Percentiles rank a stretch among this genome's conserved stretches.
phyloP scores from a whole-genome alignment of 2,113 vertebrate genomes.

The Theristicus caerulescens region DNA sequence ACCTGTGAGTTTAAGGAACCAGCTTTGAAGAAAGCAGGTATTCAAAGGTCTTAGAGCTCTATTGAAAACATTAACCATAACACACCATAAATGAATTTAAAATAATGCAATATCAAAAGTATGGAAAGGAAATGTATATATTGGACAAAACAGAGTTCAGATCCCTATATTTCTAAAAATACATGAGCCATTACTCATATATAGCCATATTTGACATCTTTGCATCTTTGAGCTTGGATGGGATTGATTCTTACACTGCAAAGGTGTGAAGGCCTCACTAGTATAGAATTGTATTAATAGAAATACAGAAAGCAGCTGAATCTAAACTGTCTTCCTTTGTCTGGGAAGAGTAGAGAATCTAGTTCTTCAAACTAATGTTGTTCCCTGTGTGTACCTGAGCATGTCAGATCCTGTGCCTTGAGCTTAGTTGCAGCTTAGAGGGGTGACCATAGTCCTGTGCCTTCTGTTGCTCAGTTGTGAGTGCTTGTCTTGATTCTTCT shows the following conservation, averaged over 20 bases:
- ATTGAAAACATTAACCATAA: not conserved
- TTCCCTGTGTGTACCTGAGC: not conserved
- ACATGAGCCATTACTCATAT: not conserved
- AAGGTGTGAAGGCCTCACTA: not conserved
- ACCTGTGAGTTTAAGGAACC: not conserved
- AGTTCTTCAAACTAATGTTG: not conserved
- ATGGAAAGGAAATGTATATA: not conserved
- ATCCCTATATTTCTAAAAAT: not conserved
- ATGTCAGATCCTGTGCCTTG: not conserved
- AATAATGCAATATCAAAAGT: not conserved
- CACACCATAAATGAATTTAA: not conserved
- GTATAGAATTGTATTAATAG: not conserved
- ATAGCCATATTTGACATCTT: not conserved
- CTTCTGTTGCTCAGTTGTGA: not conserved
- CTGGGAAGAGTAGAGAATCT: not conserved
- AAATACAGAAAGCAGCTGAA: not conserved
- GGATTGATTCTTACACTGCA: not conserved
- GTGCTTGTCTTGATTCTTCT: not conserved
- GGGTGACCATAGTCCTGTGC: fast-evolving
- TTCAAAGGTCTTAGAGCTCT: not conserved
- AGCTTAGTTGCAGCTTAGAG: not conserved
- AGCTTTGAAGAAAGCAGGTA: not conserved
- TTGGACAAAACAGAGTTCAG: not conserved
- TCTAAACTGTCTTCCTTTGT: not conserved
- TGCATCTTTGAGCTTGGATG: not conserved